Base-by-base conservation (phyloP, 2,888 invertebrate species). In the Pristionchus mayeri region DNA sequence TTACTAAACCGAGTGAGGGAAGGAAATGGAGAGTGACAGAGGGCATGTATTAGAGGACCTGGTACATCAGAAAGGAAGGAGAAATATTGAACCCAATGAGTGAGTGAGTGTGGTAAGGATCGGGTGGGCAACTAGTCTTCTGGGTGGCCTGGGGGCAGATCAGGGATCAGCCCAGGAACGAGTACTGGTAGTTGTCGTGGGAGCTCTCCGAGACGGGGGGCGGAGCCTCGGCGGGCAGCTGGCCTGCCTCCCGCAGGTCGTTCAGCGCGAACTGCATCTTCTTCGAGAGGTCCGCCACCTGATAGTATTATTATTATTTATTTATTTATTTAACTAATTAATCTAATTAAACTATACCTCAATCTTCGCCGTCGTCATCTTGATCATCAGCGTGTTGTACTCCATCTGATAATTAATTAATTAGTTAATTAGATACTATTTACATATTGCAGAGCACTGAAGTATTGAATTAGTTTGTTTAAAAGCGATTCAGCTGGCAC, bases 281-380 rank as follows among this genome's bases (percentile, higher is more conserved):
- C 85, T 90, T 90, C 50, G 89, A 88, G 63, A 87, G 86, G 34
- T 89, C 88, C 27, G 86, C 85, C 27, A 90, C 88, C 71, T 89
- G 88, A 54, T 88, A 88, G 37, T 86, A 21, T 6, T 24, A 11
- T 57, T 24, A 44, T 44, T 9, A 9, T 44, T 44, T 9, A 44
- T 9, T 44, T 44, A 44, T 9, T 44, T 52, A 16, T 52, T 16
- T 24, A 24, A 24, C 57, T 57, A 44, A 44, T 44, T 9, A 44
- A 44, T 57, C 57, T 7, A 57, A 24, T 21, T 57, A 57, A 24
- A 24, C 57, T n/a, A 7, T 24, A 89, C 88, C 71, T 89, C 89
- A 63, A 90, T 89, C 57, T 87, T 87, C n/a, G 87, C 87, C 18
- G 90, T 89, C 40, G 90, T 89, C 81, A 90, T 87, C n/a, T 87